These are phyloP conservation scores for Beroe forskalii DNA, from an alignment of 37 sponge, comb jelly and placozoan genomes.

Conservation along the genomic window DNA sequence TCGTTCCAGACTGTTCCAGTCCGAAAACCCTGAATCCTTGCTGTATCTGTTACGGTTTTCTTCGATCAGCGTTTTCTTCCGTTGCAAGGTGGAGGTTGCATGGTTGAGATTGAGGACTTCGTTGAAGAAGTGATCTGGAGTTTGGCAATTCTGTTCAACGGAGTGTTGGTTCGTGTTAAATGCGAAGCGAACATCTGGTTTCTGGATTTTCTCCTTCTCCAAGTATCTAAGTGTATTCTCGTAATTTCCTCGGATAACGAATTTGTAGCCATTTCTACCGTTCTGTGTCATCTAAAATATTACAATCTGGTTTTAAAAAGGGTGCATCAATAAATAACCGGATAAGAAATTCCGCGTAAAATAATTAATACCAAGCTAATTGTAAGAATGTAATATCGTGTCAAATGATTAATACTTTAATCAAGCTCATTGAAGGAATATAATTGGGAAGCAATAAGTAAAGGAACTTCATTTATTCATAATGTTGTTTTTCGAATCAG, in stretches of 20 bases:
- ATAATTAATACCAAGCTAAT: no score
- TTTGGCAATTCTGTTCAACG: slow-evolving; percentile 55
- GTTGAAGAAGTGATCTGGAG: slow-evolving; percentile 56
- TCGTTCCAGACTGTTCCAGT: slow-evolving; percentile 33
- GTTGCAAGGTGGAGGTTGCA: neutral
- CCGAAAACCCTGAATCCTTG: slow-evolving; percentile 59
- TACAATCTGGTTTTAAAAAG: no score
- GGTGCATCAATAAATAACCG: no score
- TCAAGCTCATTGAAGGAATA: no score
- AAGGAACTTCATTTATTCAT: no score
- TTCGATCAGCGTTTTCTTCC: slow-evolving; percentile 45
- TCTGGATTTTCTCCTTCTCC: neutral
- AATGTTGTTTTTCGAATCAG: no score
- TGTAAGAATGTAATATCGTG: no score
- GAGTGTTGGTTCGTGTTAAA: slow-evolving; percentile 7
- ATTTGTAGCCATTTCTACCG: slow-evolving; percentile 1
- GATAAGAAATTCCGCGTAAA: no score
- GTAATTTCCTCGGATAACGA: slow-evolving; percentile 60
- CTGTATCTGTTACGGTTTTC: slow-evolving; percentile 51
- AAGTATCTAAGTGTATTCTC: slow-evolving; percentile 38
- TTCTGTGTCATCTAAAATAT: neutral
- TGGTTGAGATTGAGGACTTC: slow-evolving; percentile 26
- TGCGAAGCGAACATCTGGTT: slow-evolving; percentile 46
- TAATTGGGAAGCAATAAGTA: no score
- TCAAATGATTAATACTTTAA: no score